Conservation (phyloP, 64 coral and sea anemone species). For the Dendronephthya gigantea region DNA sequence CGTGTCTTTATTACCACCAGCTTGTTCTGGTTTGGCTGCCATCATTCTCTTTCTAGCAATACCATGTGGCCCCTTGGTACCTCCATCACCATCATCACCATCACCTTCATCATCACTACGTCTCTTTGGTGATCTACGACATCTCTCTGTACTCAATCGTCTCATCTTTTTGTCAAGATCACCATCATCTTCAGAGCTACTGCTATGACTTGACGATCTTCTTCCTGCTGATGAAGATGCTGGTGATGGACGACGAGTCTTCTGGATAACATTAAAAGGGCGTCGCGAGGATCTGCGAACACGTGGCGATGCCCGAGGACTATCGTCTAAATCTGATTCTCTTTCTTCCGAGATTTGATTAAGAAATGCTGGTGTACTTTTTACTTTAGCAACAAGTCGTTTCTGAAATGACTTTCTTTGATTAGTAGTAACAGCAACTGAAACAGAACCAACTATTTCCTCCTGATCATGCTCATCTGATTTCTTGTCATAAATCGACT, state of each 20-base stretch:
- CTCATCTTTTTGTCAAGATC: conserved; percentile 89
- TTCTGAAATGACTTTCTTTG: not conserved
- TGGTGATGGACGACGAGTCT: conserved; percentile 58
- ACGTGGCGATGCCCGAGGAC: conserved; percentile 67
- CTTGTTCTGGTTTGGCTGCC: not conserved
- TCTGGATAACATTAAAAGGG: conserved; percentile 31
- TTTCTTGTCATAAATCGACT: not conserved
- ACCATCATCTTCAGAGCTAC: conserved; percentile 91
- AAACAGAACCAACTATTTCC: not conserved
- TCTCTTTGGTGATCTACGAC: not conserved
- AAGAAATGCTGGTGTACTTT: conserved; percentile 56
- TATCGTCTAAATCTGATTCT: conserved; percentile 96
- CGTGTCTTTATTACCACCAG: not conserved
- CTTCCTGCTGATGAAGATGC: conserved; percentile 64
- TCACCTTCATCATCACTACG: conserved; percentile 16
- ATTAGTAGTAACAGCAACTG: not conserved
- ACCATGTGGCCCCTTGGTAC: not conserved
- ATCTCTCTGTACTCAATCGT: conserved; percentile 50
- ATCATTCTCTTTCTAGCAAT: not conserved
- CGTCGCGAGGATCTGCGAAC: conserved; percentile 14
- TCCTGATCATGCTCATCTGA: not conserved
- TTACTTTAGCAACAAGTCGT: conserved; percentile 48
- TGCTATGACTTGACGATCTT: conserved; percentile 68
- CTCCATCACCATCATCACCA: not conserved
- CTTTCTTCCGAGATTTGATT: conserved; percentile 92